Percentiles rank a stretch among this genome's conserved stretches.
phyloP scores from a whole-genome alignment of 2,888 invertebrate genomes.

The Stenodema calcarata region DNA sequence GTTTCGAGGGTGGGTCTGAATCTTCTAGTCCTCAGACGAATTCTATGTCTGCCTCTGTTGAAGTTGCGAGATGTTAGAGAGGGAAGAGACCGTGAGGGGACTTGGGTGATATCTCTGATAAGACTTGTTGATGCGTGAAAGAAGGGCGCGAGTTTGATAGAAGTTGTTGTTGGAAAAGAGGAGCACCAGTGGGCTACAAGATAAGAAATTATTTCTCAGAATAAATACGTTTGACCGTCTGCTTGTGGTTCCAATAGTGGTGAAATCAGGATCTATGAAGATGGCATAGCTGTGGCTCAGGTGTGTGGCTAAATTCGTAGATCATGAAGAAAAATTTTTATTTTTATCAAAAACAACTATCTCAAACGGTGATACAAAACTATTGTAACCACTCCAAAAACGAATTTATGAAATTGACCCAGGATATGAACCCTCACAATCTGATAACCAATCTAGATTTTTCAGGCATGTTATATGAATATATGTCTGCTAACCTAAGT shows the following conservation, averaged over 20 bases:
- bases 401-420: too few species aligned
- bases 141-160: not conserved
- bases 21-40: not conserved
- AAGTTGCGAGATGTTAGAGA: not conserved
- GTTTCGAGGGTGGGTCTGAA: not conserved
- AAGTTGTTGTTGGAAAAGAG: not conserved
- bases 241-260: not conserved
- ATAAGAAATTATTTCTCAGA: not conserved
- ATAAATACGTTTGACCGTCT: not conserved
- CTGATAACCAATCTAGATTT: too few species aligned
- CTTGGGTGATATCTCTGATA: not conserved
- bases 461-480: too few species aligned
- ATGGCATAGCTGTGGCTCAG: too few species aligned
- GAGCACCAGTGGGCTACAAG: not conserved
- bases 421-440: too few species aligned
- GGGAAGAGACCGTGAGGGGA: not conserved
- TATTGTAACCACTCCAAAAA: too few species aligned
- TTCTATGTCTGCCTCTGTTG: not conserved
- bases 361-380: too few species aligned
- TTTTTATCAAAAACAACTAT: too few species aligned
- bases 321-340: too few species aligned
- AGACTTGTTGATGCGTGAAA: not conserved
- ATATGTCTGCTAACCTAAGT: too few species aligned
- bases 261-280: too few species aligned
- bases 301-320: too few species aligned